Percentiles rank a stretch among this genome's conserved stretches.
These are phyloP conservation scores for Carlito syrichta DNA, from an alignment of 2,113 vertebrate genomes.

Conservation along the genomic window DNA sequence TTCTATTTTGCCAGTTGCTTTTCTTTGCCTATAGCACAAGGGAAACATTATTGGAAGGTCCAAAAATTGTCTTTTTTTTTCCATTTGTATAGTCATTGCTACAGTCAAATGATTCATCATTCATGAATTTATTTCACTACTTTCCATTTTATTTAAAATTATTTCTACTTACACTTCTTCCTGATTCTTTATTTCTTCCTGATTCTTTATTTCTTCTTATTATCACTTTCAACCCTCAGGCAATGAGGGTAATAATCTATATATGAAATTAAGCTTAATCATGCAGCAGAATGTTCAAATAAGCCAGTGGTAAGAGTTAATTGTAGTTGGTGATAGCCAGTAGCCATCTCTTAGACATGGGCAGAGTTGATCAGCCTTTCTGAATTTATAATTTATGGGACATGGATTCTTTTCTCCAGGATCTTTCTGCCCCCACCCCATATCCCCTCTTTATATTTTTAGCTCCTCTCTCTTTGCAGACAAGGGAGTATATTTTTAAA, in stretches of 20 bases:
- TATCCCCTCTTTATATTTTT: neutral
- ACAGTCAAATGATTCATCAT: neutral
- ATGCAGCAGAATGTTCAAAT: neutral
- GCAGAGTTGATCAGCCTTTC: neutral
- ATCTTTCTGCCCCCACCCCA: neutral
- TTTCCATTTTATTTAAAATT: neutral
- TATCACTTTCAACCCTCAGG: neutral
- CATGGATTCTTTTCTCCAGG: neutral
- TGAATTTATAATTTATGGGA: neutral
- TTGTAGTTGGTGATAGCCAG: neutral
- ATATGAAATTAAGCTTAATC: neutral
- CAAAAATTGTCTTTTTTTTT: neutral
- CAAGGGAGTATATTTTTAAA: neutral
- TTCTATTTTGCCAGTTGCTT: neutral
- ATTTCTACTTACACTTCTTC: conserved; percentile 15
- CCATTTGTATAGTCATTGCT: neutral
- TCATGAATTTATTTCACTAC: neutral
- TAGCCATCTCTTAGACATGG: neutral
- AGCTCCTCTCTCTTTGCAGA: neutral
- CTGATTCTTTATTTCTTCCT: neutral
- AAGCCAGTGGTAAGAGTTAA: neutral
- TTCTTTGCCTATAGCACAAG: neutral
- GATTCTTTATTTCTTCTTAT: neutral
- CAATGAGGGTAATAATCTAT: neutral
- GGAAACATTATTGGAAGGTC: neutral